Evolutionary conservation across 2,797 vertebrate species (phyloP), one percentile per base, ranked within the genome.

Genomic region (Myripristis murdjan): DNA sequence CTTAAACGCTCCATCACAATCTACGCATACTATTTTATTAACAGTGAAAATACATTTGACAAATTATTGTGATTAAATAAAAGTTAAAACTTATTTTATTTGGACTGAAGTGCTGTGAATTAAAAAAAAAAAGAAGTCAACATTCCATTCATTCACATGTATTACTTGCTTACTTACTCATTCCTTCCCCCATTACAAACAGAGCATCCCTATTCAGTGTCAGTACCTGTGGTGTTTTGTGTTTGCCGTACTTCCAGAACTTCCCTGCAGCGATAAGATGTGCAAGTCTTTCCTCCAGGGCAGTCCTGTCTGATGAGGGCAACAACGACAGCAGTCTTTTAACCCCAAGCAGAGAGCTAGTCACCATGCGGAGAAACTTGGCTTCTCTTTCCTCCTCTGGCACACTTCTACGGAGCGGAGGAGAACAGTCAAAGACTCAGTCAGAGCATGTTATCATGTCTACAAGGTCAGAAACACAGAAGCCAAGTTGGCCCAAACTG

Each of bases 181-280:
- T 52, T 52, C 49, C 28, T 14, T 20, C 7, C 18, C 12, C 16
- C 6, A 33, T 3, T 33, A 22, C 11, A 49, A n/a, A 62, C 15
- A 20, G 2, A 39, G 15, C 5, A 20, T 28, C 18, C n/a, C 4
- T 9, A 48, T 8, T 51, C 2, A 28, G 1, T 37, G 28, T 1
- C 24, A 58, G 31, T 81, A 99, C 98, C 96, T 97, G 98, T 56
- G 97, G 93, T 11, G 88, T 74, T 7, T 70, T 96, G 91, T 99
- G 96, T 75, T 96, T 99, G 92, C 96, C 92, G 35, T 97, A 99
- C 79, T 99, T 99, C 98, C 98, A 99, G 89, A 99, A 99, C 82
- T 97, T 99, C 37, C 80, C 94, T 75, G 97, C 95, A 20, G 93
- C 93, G 15, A 97, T 80, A 23, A 99, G 92, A 12, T 90, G 83